Evolutionary conservation across 2,888 invertebrate genomes (phyloP).

Genomic region (Apeira syringaria): DNA sequence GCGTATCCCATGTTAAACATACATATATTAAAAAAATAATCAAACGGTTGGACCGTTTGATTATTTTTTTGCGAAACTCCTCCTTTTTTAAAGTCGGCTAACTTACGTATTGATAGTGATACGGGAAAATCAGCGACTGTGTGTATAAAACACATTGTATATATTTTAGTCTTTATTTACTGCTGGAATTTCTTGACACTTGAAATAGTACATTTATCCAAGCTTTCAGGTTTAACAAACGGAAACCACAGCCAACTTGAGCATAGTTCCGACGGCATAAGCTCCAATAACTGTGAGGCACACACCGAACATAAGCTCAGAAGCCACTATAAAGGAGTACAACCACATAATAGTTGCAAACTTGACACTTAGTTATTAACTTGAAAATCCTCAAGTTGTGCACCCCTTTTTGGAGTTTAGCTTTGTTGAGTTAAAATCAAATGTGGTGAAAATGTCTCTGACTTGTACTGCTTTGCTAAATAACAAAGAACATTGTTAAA

Average conservation of each 20-base stretch:
- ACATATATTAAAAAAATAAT: too few species aligned
- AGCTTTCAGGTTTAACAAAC: neutral
- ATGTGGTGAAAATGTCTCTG: conserved; percentile 31
- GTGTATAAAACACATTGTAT: too few species aligned
- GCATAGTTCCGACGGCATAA: conserved; percentile 14
- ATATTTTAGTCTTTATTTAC: too few species aligned
- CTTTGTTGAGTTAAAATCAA: conserved; percentile 30
- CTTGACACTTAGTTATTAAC: conserved; percentile 39
- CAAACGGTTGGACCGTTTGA: too few species aligned
- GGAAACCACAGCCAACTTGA: conserved; percentile 7
- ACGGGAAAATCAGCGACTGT: too few species aligned
- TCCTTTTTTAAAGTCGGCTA: too few species aligned
- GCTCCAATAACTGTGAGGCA: conserved; percentile 13
- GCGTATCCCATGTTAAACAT: too few species aligned
- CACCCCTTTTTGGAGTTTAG: conserved; percentile 29
- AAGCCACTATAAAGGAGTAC: conserved; percentile 33
- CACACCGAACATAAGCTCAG: conserved; percentile 26
- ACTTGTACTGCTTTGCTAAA: too few species aligned
- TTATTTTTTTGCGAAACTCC: too few species aligned
- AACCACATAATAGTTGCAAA: conserved; percentile 40
- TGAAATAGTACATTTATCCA: neutral
- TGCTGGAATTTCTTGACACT: too few species aligned
- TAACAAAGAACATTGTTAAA: too few species aligned
- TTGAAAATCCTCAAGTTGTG: conserved; percentile 43
- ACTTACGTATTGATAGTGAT: too few species aligned